Evolutionary conservation across 2,888 invertebrate genomes (phyloP).

Genomic region (Campoplex capitator): DNA sequence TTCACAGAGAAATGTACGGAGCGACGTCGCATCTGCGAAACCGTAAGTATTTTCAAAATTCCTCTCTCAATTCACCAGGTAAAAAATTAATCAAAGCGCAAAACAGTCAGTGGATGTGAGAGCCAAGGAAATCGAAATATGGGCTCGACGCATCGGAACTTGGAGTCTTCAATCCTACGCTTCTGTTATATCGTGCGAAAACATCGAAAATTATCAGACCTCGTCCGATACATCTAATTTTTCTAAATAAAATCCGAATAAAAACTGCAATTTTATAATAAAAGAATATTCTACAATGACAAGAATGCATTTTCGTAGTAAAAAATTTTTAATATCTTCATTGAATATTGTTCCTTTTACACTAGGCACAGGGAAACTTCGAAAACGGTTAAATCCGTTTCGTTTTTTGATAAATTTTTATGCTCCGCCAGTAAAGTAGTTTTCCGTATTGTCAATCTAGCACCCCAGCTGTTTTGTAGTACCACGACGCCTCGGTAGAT

Average conservation of each 20-base stretch:
- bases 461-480: not conserved
- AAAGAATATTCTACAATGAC: not conserved
- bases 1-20: slow-evolving; percentile 64
- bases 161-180: not conserved
- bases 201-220: not conserved
- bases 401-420: not conserved
- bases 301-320: not conserved
- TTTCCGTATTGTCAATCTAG: not conserved
- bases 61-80: not conserved
- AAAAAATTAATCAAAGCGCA: not conserved
- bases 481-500: not conserved
- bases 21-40: slow-evolving; percentile 70
- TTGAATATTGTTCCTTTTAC: not conserved
- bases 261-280: not conserved
- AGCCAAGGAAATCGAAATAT: slow-evolving; percentile 51
- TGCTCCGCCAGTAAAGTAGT: not conserved
- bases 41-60: slow-evolving; percentile 66
- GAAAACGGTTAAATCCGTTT: not conserved
- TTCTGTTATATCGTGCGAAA: slow-evolving; percentile 28
- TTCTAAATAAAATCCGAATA: not conserved
- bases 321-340: not conserved
- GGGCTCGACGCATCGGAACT: slow-evolving; percentile 26
- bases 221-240: not conserved
- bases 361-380: not conserved
- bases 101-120: slow-evolving; percentile 57